These are phyloP conservation scores for Zaprionus nigranus DNA, from an alignment of 1,140 invertebrate genomes.

Conservation along the genomic window DNA sequence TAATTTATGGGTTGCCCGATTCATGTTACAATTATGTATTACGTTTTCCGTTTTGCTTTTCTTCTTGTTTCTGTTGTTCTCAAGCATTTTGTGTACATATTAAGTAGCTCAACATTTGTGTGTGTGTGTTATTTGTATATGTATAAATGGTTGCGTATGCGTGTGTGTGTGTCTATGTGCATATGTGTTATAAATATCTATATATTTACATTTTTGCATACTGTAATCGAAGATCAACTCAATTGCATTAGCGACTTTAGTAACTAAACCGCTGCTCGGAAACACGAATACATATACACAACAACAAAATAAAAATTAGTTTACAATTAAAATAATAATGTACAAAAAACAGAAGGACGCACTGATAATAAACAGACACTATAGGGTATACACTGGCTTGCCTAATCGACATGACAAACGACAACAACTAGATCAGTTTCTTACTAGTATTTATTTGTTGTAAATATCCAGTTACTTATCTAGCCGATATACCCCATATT, in stretches of 20 bases:
- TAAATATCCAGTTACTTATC: background rate
- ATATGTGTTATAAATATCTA: slow-evolving; percentile 35
- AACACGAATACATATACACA: slow-evolving; percentile 31
- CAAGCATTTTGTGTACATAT: slow-evolving; percentile 57
- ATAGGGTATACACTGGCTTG: background rate
- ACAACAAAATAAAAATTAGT: slow-evolving; percentile 18
- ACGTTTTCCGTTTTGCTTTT: slow-evolving; percentile 15
- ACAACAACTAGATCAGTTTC: background rate
- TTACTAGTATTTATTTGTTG: background rate
- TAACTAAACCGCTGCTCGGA: slow-evolving; percentile 56
- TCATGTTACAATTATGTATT: slow-evolving; percentile 18
- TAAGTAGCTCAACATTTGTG: slow-evolving; percentile 66
- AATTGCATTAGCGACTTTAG: slow-evolving; percentile 52
- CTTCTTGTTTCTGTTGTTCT: slow-evolving; percentile 20
- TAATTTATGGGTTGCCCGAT: slow-evolving; percentile 24
- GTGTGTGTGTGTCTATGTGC: slow-evolving; percentile 11
- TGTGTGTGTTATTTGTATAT: slow-evolving; percentile 32
- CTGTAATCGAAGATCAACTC: slow-evolving; percentile 38
- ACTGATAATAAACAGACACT: slow-evolving; percentile 22
- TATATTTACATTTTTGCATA: slow-evolving; percentile 48
- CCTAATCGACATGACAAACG: background rate
- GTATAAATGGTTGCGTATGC: slow-evolving; percentile 37
- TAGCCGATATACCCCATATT: background rate
- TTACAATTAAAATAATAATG: slow-evolving; percentile 30
- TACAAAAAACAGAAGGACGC: slow-evolving; percentile 26